Conservation (phyloP, 2,888 invertebrate species). For the Orthosia gothica region DNA sequence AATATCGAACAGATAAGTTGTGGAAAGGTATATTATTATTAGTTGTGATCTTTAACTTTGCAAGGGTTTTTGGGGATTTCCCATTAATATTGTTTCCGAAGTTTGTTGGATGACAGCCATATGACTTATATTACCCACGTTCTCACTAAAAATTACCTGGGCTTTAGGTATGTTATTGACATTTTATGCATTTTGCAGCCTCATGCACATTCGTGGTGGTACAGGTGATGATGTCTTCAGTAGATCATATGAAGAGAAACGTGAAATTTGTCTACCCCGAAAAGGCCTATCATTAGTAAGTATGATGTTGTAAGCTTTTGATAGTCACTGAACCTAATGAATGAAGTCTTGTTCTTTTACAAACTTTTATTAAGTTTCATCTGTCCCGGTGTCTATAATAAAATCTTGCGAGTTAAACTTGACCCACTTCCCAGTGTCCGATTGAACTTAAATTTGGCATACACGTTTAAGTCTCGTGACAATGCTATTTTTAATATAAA, state of each 20-base stretch:
- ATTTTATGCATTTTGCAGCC: conserved; percentile 87
- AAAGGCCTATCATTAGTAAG: conserved; percentile 92
- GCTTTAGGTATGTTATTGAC: neutral
- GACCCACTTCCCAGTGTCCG: no score
- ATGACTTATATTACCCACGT: neutral
- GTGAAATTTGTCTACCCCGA: conserved; percentile 93
- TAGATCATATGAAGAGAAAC: conserved; percentile 93
- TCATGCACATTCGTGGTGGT: conserved; percentile 95
- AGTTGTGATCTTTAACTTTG: neutral
- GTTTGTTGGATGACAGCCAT: neutral
- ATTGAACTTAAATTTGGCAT: no score
- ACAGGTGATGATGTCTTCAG: conserved; percentile 95
- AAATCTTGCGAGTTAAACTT: no score
- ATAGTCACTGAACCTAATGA: neutral
- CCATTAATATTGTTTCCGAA: neutral
- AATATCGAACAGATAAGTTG: neutral
- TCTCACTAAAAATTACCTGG: neutral
- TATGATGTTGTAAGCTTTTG: conserved; percentile 41
- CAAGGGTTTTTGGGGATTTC: neutral
- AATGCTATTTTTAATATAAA: no score
- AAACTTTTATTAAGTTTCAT: no score
- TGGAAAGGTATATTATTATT: neutral
- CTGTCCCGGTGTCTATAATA: no score
- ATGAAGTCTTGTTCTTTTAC: neutral
- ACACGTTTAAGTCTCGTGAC: no score